Conservation (phyloP, 2,888 invertebrate species). For the Melikaiella ostensackeni region DNA sequence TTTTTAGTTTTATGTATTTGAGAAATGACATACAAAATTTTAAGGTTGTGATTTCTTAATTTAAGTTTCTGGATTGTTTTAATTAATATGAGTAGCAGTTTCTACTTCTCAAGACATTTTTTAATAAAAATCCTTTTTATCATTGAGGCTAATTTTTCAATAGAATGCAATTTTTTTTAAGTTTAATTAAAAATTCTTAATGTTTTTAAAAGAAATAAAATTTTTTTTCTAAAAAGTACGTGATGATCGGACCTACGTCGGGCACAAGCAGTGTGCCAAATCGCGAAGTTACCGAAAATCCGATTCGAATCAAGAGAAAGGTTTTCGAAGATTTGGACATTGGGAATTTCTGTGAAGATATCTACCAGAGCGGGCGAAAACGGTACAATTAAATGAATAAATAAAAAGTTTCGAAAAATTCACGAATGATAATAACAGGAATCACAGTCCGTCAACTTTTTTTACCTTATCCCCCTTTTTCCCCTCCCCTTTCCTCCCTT, state of each 20-base stretch:
- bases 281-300: conserved; percentile 59
- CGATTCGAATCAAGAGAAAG: conserved; percentile 65
- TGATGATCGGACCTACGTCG: conserved; percentile 74
- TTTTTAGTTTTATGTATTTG: not conserved
- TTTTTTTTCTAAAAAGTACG: conserved; percentile 30
- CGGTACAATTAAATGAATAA: conserved; percentile 51
- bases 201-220: not conserved
- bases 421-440: not conserved
- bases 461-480: no score
- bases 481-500: no score
- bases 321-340: conserved; percentile 72
- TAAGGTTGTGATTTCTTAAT: not conserved
- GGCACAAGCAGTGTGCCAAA: conserved; percentile 59
- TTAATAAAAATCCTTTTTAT: no score
- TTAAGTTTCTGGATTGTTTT: not conserved
- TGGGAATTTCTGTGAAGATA: conserved; percentile 71
- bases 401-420: not conserved
- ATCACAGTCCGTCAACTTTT: no score
- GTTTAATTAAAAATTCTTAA: not conserved
- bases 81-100: not conserved
- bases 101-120: not conserved
- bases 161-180: not conserved
- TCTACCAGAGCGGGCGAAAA: conserved; percentile 63
- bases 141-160: no score
- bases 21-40: not conserved